Evolutionary conservation across 2,888 invertebrate species (phyloP), one percentile per base, ranked within the genome.

Genomic region (Leptopilina drosophilae): DNA sequence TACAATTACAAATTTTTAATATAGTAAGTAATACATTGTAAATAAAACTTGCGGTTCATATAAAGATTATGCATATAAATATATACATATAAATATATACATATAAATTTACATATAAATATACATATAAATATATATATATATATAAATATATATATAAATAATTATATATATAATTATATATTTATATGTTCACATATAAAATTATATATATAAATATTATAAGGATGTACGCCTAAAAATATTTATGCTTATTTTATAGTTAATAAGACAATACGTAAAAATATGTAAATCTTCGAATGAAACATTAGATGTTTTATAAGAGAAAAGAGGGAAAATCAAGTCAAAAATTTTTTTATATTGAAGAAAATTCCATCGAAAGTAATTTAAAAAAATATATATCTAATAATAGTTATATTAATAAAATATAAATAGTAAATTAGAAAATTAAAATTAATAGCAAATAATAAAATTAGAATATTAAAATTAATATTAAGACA

Each of bases 261-360:
- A 87, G 84, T 78, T 64, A 81, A 81, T 87, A 84, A 86, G 87
- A 87, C 85, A 87, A 85, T 86, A 87, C 84, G 78, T 82, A 79
- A 82, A 82, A 49, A 49, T 49, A 78, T 84, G 77, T 81, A 77
- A 81, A 64, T 53, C 56, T 84, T 81, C 78, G 75, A 81, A 77
- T 75, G 76, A 42, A 75, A 75, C 59, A 78, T 82, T 80, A 80
- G 69, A 82, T 85, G 80, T 83, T 85, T 83, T 81, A 81, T 82
- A 81, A 65, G 80, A 80, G 66, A n/a, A 66, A 40, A 59, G 75
- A 73, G n/a, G 33, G 12, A 64, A 73, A 80, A 76, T 77, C 76
- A 69, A 80, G 65, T 77, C 42, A 66, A 59, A 77, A 40, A 66
- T 80, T 76, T 64, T 33, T 77, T 64, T 77, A 66, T 62, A 79